Base-by-base conservation (phyloP, 2,797 vertebrate species). In the Nothura maculosa region DNA sequence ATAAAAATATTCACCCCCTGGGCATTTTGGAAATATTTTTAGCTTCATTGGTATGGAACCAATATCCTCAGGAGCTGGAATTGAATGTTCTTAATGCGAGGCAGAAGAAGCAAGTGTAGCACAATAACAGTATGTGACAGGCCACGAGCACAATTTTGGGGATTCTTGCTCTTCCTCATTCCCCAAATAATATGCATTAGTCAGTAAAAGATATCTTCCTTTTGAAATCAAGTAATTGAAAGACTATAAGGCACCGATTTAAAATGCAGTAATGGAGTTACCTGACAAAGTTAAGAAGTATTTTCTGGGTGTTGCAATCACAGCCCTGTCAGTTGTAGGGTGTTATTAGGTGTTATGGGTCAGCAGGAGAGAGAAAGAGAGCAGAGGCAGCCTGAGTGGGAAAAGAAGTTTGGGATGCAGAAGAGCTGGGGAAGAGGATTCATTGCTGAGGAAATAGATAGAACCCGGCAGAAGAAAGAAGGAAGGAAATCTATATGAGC, bases 31-130 rank as follows among this genome's bases (percentile, higher is more conserved):
- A 78, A 75, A 63, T 82, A 61, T 88, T 93, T 96, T 95, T 93
- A 78, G 70, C 48, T 91, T 97, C 91, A 85, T 47, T 87, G 92
- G 72, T 96, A 91, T 82, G 75, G 85, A 89, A 96, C 62, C 87
- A 94, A 73, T 89, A 60, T 90, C 62, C 75, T 83, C 48, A 6
- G 93, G 88, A 82, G 74, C 72, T 85, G 61, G 87, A 92, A 95
- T 75, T 94, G 83, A 92, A 75, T 69, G 78, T 57, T 96, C 75
- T 85, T 83, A 93, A 60, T 1, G 2, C 0, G 1, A 93, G 43
- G 62, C n/a, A 79, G 50, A 80, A 89, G 79, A 57, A 89, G 27
- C 50, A 90, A 92, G 12, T 62, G 45, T 55, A 91, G 75, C 72
- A 86, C 64, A 86, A 64, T 92, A 96, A 95, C 75, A 79, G 82